Conservation (phyloP, 2,797 vertebrate species). For the Rhinophrynus dorsalis region DNA sequence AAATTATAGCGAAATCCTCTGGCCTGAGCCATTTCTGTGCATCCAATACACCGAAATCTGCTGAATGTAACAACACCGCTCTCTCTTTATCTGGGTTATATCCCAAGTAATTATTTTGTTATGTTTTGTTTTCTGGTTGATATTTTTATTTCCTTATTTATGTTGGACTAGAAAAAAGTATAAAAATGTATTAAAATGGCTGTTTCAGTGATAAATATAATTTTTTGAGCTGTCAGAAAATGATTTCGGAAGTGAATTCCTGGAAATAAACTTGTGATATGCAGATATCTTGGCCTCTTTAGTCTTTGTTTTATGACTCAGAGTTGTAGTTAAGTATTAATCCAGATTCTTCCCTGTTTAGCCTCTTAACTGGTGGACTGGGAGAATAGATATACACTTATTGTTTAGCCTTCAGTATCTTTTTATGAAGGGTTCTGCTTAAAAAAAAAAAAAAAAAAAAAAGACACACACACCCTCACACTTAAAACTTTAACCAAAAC, state of each 20-base stretch:
- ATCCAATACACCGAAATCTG: conserved; percentile 69
- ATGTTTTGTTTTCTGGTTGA: conserved; percentile 35
- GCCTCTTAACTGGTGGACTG: too few relatives aligned
- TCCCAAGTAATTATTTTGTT: conserved; percentile 68
- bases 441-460: too few relatives aligned
- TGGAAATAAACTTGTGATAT: conserved; percentile 49
- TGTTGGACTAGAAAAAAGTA: conserved; percentile 85
- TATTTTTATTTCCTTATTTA: conserved; percentile 71
- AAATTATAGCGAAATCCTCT: conserved; percentile 5
- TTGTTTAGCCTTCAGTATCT: not conserved
- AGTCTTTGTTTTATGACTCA: too few relatives aligned
- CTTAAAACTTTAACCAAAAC: too few relatives aligned
- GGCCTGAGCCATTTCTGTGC: conserved; percentile 64
- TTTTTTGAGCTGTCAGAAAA: conserved; percentile 33
- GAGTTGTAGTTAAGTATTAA: too few relatives aligned
- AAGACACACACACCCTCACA: too few relatives aligned
- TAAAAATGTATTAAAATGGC: conserved; percentile 48
- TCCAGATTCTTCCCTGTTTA: too few relatives aligned
- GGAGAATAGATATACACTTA: too few relatives aligned
- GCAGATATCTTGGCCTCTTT: conserved; percentile 28
- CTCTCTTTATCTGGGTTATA: conserved; percentile 74
- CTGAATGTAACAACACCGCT: conserved; percentile 78
- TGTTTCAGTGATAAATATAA: conserved; percentile 59
- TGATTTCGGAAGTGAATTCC: conserved; percentile 43
- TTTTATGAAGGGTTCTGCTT: too few relatives aligned